Conservation (phyloP, 2,113 vertebrate species). For the Peromyscus maniculatus region DNA sequence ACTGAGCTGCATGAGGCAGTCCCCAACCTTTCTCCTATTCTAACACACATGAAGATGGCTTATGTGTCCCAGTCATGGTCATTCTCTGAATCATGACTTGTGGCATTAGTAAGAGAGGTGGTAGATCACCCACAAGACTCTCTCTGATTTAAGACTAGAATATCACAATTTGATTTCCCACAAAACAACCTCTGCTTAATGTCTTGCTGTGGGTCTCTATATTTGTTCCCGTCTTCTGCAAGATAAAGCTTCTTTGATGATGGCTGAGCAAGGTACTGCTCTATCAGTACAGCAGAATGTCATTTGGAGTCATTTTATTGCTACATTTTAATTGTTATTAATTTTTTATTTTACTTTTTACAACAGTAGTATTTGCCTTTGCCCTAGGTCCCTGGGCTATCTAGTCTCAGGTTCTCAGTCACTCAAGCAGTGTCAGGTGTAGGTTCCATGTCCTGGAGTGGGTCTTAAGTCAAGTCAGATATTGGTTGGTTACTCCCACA, state of each 20-base stretch:
- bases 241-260: background rate
- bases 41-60: fast-evolving
- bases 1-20: background rate
- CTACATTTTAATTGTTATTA: background rate
- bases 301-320: background rate
- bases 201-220: background rate
- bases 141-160: background rate
- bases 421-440: background rate
- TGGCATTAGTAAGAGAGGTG: background rate
- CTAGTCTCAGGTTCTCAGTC: background rate
- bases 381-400: background rate
- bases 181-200: background rate
- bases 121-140: background rate
- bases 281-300: background rate
- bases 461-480: background rate
- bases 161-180: fast-evolving
- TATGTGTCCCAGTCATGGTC: fast-evolving
- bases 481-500: background rate
- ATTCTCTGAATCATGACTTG: background rate
- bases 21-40: background rate
- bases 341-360: background rate
- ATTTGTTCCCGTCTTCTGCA: background rate
- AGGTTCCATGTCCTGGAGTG: background rate
- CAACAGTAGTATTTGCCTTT: background rate
- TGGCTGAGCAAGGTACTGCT: background rate